Evolutionary conservation across 2,888 invertebrate species (phyloP), one percentile per base, ranked within the genome.

Genomic region (Melipona bicolor): DNA sequence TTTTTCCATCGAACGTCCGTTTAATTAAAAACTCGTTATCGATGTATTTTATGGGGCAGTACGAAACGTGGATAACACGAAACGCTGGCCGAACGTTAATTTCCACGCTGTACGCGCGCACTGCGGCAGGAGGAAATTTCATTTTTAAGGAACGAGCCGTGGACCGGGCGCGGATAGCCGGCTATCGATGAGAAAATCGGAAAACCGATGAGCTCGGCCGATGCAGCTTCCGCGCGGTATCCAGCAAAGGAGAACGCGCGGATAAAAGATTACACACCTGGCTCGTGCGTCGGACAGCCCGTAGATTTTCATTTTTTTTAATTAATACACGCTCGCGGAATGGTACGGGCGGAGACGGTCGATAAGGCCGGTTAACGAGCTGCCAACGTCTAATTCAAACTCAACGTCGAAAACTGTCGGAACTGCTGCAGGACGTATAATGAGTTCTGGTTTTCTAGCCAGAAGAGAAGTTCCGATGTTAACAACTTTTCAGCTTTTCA

Each of bases 311-410:
- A 89, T 84, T 88, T 86, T 86, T 59, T 88, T 81, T 86, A 88
- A 89, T 89, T 89, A 89, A 89, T 88, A 87, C 85, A 78, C 27
- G 5, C 70, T 64, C 49, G 78, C 50, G 81, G 79, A 87, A 86
- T 84, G 89, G 84, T 71, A 79, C 43, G 54, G 64, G 64, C 19
- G 70, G 56, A 54, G 68, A 75, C 68, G 87, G 80, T 86, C 86
- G 89, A 89, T 89, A 85, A 82, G 85, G 69, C 68, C 72, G 75
- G 76, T 75, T 89, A 90, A 90, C 90, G 86, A 90, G 87, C 86
- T 90, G 90, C 82, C 90, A 90, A 79, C 87, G 79, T 90, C 86
- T 88, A 86, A 90, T 90, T 85, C 87, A 89, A 89, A 85, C 88
- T 83, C 85, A 78, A 56, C 81, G 84, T 86, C 75, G 90, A 87